Conservation (phyloP, 2,797 vertebrate genomes). For the Cephalopachus bancanus region DNA sequence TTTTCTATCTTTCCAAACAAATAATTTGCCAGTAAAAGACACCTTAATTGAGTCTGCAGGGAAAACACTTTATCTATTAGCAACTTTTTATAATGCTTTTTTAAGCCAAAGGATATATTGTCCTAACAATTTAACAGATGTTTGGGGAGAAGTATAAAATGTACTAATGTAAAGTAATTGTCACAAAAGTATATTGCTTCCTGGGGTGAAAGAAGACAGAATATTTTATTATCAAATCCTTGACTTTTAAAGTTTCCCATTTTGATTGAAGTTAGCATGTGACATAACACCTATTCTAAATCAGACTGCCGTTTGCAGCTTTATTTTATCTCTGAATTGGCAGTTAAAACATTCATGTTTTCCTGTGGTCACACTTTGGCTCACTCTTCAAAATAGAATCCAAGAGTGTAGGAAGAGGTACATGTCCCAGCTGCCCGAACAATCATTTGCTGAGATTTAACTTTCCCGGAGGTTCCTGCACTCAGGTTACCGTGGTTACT, state of each 20-base stretch:
- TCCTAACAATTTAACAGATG: constrained; percentile 38
- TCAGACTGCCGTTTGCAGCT: background rate
- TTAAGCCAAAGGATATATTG: constrained; percentile 19
- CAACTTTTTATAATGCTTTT: background rate
- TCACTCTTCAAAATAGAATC: background rate
- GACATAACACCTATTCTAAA: background rate
- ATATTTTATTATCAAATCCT: constrained; percentile 32
- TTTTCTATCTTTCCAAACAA: constrained; percentile 60
- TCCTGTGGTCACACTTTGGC: background rate
- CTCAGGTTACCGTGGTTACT: background rate
- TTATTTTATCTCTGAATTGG: background rate
- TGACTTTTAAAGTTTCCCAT: background rate
- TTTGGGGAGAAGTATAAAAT: constrained; percentile 29
- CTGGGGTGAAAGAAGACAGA: background rate
- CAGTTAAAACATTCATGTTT: background rate
- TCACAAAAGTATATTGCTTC: constrained; percentile 13
- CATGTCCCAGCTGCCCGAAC: accelerated
- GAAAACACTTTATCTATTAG: constrained; percentile 22
- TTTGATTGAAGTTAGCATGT: background rate
- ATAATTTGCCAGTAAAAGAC: constrained; percentile 17
- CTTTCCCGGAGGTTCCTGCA: background rate
- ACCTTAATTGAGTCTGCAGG: constrained; percentile 53
- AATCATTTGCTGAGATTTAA: background rate
- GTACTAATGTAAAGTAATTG: background rate
- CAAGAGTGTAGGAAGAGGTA: background rate